phyloP scores from a whole-genome alignment of 2,888 invertebrate genomes.

The Brachyopa scutellaris region DNA sequence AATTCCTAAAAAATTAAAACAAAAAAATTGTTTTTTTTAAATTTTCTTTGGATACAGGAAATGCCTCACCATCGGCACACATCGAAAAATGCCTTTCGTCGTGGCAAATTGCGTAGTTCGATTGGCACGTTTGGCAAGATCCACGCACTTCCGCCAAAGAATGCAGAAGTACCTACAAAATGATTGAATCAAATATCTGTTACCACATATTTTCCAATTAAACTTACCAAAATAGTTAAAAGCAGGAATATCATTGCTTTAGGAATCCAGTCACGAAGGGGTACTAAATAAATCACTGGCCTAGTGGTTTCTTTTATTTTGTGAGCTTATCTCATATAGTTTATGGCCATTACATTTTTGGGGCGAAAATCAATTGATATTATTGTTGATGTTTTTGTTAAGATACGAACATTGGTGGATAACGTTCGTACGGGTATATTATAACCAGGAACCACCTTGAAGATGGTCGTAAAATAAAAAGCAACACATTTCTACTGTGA shows the following conservation, averaged over 20 bases:
- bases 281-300: not conserved
- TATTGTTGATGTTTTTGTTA: too few species aligned
- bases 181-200: not conserved
- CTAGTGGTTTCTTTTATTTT: slow-evolving; percentile 4
- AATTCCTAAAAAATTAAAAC: slow-evolving; percentile 3
- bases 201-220: not conserved
- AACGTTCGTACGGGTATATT: not conserved
- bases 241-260: not conserved
- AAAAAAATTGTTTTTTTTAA: too few species aligned
- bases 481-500: too few species aligned
- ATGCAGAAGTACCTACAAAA: slow-evolving; percentile 13
- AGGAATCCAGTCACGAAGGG: not conserved
- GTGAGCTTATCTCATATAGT: slow-evolving; percentile 15
- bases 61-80: slow-evolving; percentile 58
- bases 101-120: slow-evolving; percentile 70
- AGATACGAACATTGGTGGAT: too few species aligned
- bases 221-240: slow-evolving; percentile 13
- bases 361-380: not conserved
- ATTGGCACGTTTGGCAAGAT: slow-evolving; percentile 71
- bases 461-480: too few species aligned
- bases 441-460: not conserved
- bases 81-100: slow-evolving; percentile 70
- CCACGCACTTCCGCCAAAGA: not conserved
- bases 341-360: slow-evolving; percentile 2
- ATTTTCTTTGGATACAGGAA: not conserved